phyloP scores from a whole-genome alignment of 2,113 vertebrate species.

The Sapayoa aenigma region DNA sequence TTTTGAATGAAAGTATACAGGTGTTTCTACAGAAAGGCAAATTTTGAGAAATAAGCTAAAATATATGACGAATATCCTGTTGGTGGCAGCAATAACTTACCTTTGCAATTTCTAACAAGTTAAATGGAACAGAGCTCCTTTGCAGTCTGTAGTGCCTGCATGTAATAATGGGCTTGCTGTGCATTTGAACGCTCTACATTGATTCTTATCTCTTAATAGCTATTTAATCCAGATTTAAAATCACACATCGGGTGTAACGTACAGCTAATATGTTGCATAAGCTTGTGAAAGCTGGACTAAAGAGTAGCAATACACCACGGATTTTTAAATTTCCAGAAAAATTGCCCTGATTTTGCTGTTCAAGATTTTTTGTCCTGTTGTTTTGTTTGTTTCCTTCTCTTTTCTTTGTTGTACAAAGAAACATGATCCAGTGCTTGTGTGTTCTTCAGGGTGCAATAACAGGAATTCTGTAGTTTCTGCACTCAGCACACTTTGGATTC shows the following conservation, averaged over 20 bases:
- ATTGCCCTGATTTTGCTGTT: background rate
- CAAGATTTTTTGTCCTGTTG: fast-evolving
- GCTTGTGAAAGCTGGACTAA: background rate
- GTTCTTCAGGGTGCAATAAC: background rate
- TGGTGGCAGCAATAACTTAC: constrained; percentile 63
- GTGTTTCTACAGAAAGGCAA: background rate
- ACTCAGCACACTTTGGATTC: background rate
- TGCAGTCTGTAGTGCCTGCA: background rate
- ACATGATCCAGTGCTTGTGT: background rate
- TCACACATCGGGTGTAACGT: background rate
- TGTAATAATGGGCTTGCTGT: background rate
- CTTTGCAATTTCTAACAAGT: background rate
- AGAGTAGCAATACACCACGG: background rate
- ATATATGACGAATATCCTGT: background rate
- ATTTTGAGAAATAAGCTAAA: background rate
- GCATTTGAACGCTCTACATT: background rate
- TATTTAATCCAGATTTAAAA: constrained; percentile 40
- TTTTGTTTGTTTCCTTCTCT: too few relatives aligned
- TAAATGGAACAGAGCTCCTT: background rate
- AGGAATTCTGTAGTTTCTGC: background rate
- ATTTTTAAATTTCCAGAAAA: background rate
- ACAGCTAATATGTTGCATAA: background rate
- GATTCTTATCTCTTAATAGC: constrained; percentile 6
- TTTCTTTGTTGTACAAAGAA: background rate
- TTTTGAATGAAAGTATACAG: background rate